phyloP scores from a whole-genome alignment of 2,113 vertebrate species.

The Dipodomys stephensi region DNA sequence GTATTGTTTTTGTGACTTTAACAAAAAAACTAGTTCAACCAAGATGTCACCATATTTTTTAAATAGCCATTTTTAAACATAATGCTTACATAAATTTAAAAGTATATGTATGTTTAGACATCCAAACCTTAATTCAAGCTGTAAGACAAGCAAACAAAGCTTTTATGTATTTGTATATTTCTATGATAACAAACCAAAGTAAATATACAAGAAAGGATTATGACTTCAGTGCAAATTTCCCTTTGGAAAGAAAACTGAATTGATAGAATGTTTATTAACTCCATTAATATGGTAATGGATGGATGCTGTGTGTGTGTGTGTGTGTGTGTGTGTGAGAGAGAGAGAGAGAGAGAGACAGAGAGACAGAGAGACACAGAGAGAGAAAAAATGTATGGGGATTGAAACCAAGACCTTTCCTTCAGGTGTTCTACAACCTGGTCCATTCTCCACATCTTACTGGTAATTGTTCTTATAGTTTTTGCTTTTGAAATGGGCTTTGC shows the following conservation, averaged over 20 bases:
- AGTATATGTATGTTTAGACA: neutral
- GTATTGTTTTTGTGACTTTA: neutral
- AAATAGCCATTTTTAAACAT: constrained; percentile 38
- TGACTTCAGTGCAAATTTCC: neutral
- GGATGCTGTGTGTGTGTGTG: too few relatives aligned
- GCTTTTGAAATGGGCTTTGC: too few relatives aligned
- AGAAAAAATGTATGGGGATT: too few relatives aligned
- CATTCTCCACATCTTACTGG: too few relatives aligned
- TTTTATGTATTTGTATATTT: too few relatives aligned
- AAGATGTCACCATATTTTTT: neutral
- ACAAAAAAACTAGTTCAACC: neutral
- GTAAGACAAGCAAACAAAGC: neutral
- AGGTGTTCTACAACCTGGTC: too few relatives aligned
- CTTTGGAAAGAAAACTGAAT: constrained; percentile 45
- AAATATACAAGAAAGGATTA: constrained; percentile 44
- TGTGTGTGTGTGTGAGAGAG: too few relatives aligned
- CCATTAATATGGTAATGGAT: constrained; percentile 37
- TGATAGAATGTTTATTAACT: constrained; percentile 31
- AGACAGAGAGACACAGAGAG: too few relatives aligned
- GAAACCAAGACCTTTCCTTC: too few relatives aligned
- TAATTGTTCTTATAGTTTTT: too few relatives aligned
- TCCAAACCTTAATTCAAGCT: neutral
- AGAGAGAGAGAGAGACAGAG: too few relatives aligned
- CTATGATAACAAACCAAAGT: neutral
- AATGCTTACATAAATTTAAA: constrained; percentile 7